A percentile compares a stretch with the other conserved stretches of the same genome.
Evolutionary conservation across 2,113 vertebrate species (phyloP).

Genomic region (Prochilodus magdalenae): DNA sequence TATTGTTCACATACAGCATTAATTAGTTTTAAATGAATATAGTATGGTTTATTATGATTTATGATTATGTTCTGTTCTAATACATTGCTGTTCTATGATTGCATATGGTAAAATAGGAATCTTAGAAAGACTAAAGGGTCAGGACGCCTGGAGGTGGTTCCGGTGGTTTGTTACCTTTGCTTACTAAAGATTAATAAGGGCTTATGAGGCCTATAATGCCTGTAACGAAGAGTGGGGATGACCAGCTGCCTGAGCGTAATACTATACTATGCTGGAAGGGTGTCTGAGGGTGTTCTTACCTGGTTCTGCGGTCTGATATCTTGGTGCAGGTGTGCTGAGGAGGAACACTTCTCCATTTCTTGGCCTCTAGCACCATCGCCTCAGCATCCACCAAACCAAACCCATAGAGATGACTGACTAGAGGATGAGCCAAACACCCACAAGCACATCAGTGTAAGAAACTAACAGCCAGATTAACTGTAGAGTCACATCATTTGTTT

Average conservation of each 20-base stretch:
- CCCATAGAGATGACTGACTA: slow-evolving; percentile 95
- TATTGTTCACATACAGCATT: background rate
- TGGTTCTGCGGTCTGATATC: slow-evolving; percentile 77
- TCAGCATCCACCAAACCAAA: slow-evolving; percentile 95
- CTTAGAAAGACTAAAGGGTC: background rate
- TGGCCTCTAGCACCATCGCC: slow-evolving; percentile 87
- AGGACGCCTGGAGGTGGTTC: background rate
- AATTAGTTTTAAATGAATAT: background rate
- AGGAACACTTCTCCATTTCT: slow-evolving; percentile 86
- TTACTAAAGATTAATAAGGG: background rate
- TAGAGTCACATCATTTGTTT: background rate
- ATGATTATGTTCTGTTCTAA: too few relatives aligned
- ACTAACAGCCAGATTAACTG: background rate
- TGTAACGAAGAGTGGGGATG: background rate
- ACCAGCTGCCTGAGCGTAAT: background rate
- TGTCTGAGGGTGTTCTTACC: slow-evolving; percentile 72
- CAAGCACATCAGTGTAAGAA: background rate
- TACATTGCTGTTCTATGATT: too few relatives aligned
- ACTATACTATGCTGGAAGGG: background rate
- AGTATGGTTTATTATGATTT: too few relatives aligned
- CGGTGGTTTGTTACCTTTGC: background rate
- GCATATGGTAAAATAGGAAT: too few relatives aligned
- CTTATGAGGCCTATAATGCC: background rate
- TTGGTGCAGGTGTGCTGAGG: slow-evolving; percentile 83
- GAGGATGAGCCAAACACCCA: slow-evolving; percentile 62